Base-by-base conservation (phyloP, 2,888 invertebrate genomes). In the Tipula lateralis region DNA sequence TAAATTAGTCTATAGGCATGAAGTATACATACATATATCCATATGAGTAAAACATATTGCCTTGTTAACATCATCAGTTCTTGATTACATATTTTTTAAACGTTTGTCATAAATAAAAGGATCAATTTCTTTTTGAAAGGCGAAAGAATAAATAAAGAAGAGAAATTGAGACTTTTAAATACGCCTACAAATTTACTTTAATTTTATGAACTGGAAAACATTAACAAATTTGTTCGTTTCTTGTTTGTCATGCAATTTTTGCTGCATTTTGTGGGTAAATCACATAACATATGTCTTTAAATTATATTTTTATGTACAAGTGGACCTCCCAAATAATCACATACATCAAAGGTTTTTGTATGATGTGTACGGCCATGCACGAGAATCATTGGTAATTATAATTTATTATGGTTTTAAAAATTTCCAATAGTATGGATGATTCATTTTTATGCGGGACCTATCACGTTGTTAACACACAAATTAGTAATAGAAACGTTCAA, bases 21-120 rank as follows among this genome's bases (percentile, higher is more conserved):
- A 66, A 9, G 12, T 44, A 39, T 39, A 39, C n/a, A 36, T 36
- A 36, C 39, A 39, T 13, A 39, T 16, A 50, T 36, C 3, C 5
- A 44, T 9, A 66, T 66, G 24, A 24, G 66, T 24, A 19, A 66
- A 66, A 66, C 66, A 66, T 24, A 66, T 24, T 66, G 66, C 66
- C 19, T 66, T 66, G 66, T 24, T 66, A 66, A 66, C 66, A 66
- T 66, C 66, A 66, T 66, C 66, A 66, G 66, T 66, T 66, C 66
- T 24, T 24, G 19, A 66, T 24, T 66, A 24, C 44, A n/a, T 44
- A 9, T 24, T 66, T 24, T 19, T 66, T 66, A 66, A 24, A 12
- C 24, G 66, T 24, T 66, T 24, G 24, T 66, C 66, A 1, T 66
- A 13, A 66, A 24, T 4, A 66, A 66, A 66, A 66, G 66, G 24